phyloP scores from a whole-genome alignment of 2,113 vertebrate genomes.

The Merops nubicus region DNA sequence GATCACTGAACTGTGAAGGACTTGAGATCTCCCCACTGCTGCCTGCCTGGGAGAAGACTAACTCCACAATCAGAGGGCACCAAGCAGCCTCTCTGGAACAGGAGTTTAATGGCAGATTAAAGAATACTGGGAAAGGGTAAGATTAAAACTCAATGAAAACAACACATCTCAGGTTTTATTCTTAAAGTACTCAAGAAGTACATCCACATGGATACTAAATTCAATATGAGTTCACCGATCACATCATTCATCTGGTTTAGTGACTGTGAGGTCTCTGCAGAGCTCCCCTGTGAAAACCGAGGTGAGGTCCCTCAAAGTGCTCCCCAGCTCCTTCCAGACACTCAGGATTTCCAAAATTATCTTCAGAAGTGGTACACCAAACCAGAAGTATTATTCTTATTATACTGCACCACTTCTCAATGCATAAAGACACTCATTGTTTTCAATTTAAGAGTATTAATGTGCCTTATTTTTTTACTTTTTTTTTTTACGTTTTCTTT shows the following conservation, averaged over 20 bases:
- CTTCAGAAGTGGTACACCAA: background rate
- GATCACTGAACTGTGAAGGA: background rate
- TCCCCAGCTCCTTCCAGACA: background rate
- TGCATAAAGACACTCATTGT: constrained; percentile 34
- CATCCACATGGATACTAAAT: background rate
- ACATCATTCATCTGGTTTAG: background rate
- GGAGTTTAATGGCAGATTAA: background rate
- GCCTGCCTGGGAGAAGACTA: background rate
- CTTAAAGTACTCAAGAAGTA: background rate
- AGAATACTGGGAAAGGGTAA: background rate
- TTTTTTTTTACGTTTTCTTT: background rate
- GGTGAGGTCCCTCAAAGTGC: background rate
- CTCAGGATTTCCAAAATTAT: background rate
- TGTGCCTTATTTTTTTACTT: background rate
- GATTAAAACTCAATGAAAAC: background rate
- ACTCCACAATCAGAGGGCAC: background rate
- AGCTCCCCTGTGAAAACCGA: background rate
- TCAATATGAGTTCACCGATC: background rate
- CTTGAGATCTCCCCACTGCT: background rate
- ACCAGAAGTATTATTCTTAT: background rate
- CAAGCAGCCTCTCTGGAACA: background rate
- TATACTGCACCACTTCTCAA: background rate
- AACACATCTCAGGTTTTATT: background rate
- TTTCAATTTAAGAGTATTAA: constrained; percentile 28
- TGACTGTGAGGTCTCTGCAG: background rate